These are phyloP conservation scores for Raja brachyura DNA, from an alignment of 2,113 vertebrate species.

Conservation along the genomic window DNA sequence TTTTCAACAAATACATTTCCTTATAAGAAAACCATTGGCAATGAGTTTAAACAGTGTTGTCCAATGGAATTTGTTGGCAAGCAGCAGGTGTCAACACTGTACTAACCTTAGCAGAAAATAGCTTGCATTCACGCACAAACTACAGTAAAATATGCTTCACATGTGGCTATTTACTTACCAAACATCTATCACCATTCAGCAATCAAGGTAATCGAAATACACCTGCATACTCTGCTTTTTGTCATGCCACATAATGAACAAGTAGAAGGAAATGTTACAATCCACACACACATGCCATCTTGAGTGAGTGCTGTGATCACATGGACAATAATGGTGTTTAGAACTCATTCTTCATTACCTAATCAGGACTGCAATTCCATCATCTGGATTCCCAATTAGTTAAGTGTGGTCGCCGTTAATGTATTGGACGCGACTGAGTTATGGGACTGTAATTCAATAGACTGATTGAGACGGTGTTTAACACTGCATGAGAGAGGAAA, in stretches of 20 bases:
- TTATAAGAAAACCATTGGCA: background rate
- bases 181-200: background rate
- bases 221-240: background rate
- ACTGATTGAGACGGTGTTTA: conserved; percentile 4
- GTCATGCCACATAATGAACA: background rate
- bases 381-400: conserved; percentile 33
- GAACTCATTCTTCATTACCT: conserved; percentile 5
- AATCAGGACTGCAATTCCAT: conserved; percentile 18
- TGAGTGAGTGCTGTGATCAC: background rate
- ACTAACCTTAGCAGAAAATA: background rate
- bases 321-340: background rate
- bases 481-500: background rate
- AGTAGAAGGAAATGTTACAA: background rate
- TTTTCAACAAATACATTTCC: background rate
- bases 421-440: conserved; percentile 15
- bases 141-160: background rate
- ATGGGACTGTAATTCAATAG: background rate
- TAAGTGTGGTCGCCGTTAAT: background rate
- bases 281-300: background rate
- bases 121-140: background rate
- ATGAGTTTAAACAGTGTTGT: background rate
- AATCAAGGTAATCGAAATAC: background rate
- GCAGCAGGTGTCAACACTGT: background rate
- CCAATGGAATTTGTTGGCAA: background rate
- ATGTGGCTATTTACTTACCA: conserved; percentile 8